Percentiles rank a stretch among this genome's conserved stretches.
Conservation (phyloP, 2,113 vertebrate genomes). For the Heterotis niloticus region DNA sequence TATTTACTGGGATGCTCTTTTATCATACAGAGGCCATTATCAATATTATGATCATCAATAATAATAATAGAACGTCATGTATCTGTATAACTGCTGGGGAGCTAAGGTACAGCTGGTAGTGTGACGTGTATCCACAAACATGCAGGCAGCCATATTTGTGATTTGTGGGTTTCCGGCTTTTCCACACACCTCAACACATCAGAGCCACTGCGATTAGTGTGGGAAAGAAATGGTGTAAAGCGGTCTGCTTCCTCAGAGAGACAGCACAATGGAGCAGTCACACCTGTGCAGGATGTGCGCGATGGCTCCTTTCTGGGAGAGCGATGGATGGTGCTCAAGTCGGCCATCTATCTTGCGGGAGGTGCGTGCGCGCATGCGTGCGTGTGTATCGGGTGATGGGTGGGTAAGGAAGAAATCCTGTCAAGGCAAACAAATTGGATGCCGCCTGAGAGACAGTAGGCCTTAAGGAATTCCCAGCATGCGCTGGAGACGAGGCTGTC, state of each 20-base stretch:
- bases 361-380: background rate
- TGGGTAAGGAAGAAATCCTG: background rate
- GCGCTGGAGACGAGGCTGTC: background rate
- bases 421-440: background rate
- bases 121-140: no score
- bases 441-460: no score
- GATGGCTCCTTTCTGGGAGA: background rate
- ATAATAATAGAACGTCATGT: no score
- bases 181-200: no score
- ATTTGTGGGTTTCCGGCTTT: no score
- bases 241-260: background rate
- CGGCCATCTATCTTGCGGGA: background rate
- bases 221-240: background rate
- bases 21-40: no score
- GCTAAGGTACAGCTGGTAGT: no score
- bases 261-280: background rate
- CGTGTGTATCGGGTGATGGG: background rate
- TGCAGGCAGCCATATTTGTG: no score
- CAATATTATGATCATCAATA: no score
- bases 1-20: no score
- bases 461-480: slow-evolving; percentile 12
- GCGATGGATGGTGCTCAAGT: slow-evolving; percentile 5
- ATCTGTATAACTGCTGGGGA: no score
- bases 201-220: background rate
- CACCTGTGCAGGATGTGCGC: background rate